Evolutionary conservation across 2,888 invertebrate genomes (phyloP).

Genomic region (Campopleginae sp.): DNA sequence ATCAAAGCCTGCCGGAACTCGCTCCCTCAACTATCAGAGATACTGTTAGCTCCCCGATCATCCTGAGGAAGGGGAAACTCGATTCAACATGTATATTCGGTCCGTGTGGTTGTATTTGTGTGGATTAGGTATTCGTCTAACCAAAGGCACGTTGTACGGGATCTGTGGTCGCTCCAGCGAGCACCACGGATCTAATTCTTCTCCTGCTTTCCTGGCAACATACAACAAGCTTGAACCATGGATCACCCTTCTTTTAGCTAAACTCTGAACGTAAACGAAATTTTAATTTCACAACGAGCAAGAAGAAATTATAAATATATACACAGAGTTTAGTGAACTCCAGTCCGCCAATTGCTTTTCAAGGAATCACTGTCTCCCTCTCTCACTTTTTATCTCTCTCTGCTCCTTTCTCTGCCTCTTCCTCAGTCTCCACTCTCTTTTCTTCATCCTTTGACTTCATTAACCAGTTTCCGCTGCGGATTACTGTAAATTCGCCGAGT

Average conservation of each 20-base stretch:
- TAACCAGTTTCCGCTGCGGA: slow-evolving; percentile 46
- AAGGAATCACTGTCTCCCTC: slow-evolving; percentile 23
- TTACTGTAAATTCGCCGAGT: slow-evolving; percentile 30
- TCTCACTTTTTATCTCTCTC: not conserved
- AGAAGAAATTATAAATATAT: slow-evolving; percentile 62
- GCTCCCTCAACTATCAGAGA: slow-evolving; percentile 54
- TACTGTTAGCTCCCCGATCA: slow-evolving; percentile 57
- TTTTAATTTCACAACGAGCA: slow-evolving; percentile 58
- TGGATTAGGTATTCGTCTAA: slow-evolving; percentile 46
- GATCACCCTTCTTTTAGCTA: not conserved
- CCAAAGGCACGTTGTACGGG: slow-evolving; percentile 55
- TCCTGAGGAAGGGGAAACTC: slow-evolving; percentile 58
- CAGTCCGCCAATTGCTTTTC: not conserved
- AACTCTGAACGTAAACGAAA: slow-evolving; percentile 34
- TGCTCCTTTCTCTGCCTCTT: not conserved
- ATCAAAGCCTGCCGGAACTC: slow-evolving; percentile 33
- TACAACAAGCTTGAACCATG: slow-evolving; percentile 39
- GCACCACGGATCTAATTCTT: slow-evolving; percentile 52
- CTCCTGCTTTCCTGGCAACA: slow-evolving; percentile 32
- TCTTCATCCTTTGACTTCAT: slow-evolving; percentile 21
- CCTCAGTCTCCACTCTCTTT: not conserved
- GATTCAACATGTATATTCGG: slow-evolving; percentile 35
- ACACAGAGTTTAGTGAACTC: slow-evolving; percentile 62
- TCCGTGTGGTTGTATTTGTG: slow-evolving; percentile 8
- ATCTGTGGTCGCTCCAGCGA: slow-evolving; percentile 60